These are phyloP conservation scores for Drosophila tropicalis DNA, from an alignment of 1,140 invertebrate genomes.

Conservation along the genomic window DNA sequence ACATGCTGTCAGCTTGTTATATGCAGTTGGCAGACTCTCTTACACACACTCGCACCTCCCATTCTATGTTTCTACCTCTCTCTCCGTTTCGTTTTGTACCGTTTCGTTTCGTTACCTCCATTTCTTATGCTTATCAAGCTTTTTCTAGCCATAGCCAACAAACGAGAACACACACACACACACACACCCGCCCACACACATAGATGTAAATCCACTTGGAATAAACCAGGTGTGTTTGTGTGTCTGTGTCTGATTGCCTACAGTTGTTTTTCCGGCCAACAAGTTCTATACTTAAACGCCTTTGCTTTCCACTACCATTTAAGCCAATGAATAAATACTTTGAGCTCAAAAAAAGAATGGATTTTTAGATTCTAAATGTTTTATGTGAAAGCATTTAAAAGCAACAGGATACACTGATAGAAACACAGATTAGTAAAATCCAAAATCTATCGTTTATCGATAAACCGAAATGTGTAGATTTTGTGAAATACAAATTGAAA, in stretches of 20 bases:
- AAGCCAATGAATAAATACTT: conserved; percentile 9
- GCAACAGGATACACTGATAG: not conserved
- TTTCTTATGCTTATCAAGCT: conserved; percentile 66
- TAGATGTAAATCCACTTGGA: conserved; percentile 1
- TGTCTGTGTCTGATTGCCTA: conserved; percentile 50
- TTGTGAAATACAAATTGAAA: no score
- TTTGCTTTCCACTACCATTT: conserved; percentile 8
- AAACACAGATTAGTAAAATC: not conserved
- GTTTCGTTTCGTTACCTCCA: conserved; percentile 24
- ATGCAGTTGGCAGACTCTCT: conserved; percentile 32
- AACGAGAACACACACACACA: conserved; percentile 33
- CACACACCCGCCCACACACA: not conserved
- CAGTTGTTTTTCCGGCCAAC: conserved; percentile 56
- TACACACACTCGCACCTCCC: not conserved
- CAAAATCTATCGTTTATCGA: not conserved
- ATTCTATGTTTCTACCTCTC: not conserved
- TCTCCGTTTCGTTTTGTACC: conserved; percentile 16
- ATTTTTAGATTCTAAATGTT: not conserved
- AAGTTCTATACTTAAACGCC: conserved; percentile 86
- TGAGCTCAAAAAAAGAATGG: not conserved
- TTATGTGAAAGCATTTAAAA: not conserved
- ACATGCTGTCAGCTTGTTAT: conserved; percentile 56
- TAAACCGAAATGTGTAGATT: no score
- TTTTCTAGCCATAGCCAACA: conserved; percentile 36
- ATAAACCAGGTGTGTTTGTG: conserved; percentile 13